These are phyloP conservation scores for Hoplodrina ambigua DNA, from an alignment of 2,888 invertebrate genomes.

Conservation along the genomic window DNA sequence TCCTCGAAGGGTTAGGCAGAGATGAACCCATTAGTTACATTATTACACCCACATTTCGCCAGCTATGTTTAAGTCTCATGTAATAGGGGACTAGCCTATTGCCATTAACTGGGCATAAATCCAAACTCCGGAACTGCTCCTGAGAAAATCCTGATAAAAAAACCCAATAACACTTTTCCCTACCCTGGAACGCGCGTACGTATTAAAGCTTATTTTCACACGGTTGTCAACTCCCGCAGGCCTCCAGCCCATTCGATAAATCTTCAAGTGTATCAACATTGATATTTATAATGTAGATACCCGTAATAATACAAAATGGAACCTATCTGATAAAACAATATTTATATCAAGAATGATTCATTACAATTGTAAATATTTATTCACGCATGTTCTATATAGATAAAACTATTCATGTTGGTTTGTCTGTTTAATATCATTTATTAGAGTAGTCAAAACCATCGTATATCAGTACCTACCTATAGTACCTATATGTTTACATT, in stretches of 20 bases:
- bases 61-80: too few relatives aligned
- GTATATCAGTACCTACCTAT: slow-evolving; percentile 9
- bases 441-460: slow-evolving; percentile 14
- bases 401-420: slow-evolving; percentile 22
- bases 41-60: too few relatives aligned
- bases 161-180: too few relatives aligned
- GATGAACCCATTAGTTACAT: too few relatives aligned
- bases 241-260: slow-evolving; percentile 2
- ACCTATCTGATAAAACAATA: slow-evolving; percentile 23
- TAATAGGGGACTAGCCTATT: too few relatives aligned
- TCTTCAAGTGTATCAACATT: slow-evolving; percentile 27
- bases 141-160: too few relatives aligned
- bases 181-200: too few relatives aligned
- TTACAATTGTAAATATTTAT: slow-evolving; percentile 43
- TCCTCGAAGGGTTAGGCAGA: too few relatives aligned
- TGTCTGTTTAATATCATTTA: slow-evolving; percentile 39
- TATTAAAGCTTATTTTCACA: not conserved
- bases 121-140: too few relatives aligned
- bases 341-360: slow-evolving; percentile 46
- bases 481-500: not conserved
- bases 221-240: not conserved
- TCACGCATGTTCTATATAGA: slow-evolving; percentile 29
- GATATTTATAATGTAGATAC: slow-evolving; percentile 29
- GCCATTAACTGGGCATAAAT: too few relatives aligned
- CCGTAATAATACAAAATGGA: slow-evolving; percentile 44